Evolutionary conservation across 2,113 vertebrate genomes (phyloP), one percentile per base, ranked within the genome.

Genomic region (Rhineura floridana): DNA sequence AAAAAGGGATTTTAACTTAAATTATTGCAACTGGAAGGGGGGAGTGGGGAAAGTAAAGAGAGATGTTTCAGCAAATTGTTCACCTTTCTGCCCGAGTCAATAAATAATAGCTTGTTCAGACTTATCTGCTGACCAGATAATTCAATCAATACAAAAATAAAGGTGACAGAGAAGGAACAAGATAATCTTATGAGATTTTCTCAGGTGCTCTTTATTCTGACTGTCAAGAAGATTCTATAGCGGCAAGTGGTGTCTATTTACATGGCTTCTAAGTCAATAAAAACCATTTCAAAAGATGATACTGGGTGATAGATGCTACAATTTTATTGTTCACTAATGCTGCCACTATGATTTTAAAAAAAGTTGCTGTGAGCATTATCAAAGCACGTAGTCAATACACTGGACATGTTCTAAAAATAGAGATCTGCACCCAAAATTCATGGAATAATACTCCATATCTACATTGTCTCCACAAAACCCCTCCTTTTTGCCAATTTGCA

Each of bases 71-170:
- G 91, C 90, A 91, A 90, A 96, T 88, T 81, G 78, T 81, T 87
- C 87, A 86, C 28, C 81, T 55, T 85, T 83, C 80, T 65, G 21
- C 46, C 87, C 85, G 81, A 0, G 4, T 82, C 84, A 92, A 90
- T 94, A 91, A 87, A 84, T 86, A 95, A 95, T 84, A 91, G 48
- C 83, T 91, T 86, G 67, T 77, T 89, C 72, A 75, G 87, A 89
- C 59, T 85, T 77, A 83, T 86, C n/a, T 94, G 90, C 88, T 92
- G 48, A 95, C 86, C 92, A 94, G 91, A 93, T 85, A 95, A 92
- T 84, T 91, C 1, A 84, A 94, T 82, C 93, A 89, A 87, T 87
- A 94, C 48, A 81, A 88, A 81, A 76, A 86, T 85, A 42, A 76
- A 88, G 89, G 25, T 89, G 52, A 93, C 93, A 89, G 0, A 89